A percentile compares a stretch with the other conserved stretches of the same genome.
Conservation (phyloP, 2,113 vertebrate genomes). For the Camelus dromedarius region DNA sequence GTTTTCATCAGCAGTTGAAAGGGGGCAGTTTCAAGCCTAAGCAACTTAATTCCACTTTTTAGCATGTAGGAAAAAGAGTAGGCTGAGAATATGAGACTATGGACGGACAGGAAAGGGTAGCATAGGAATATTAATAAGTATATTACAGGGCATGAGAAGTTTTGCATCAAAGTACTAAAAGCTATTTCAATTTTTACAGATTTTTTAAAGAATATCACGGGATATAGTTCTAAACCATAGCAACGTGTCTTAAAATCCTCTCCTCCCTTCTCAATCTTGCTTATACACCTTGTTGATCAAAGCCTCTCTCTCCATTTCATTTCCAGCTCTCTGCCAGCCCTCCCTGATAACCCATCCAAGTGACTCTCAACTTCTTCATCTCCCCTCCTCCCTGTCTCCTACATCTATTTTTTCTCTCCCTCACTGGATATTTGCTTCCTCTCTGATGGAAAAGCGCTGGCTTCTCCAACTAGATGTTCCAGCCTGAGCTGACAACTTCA, state of each 20-base stretch:
- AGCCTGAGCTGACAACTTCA: background rate
- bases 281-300: background rate
- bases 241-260: background rate
- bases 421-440: background rate
- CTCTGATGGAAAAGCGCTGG: background rate
- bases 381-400: background rate
- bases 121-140: background rate
- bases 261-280: background rate
- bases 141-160: background rate
- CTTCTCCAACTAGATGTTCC: background rate
- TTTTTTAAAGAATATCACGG: background rate
- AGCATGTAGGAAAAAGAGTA: background rate
- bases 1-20: background rate
- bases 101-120: background rate
- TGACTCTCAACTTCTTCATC: background rate
- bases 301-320: background rate
- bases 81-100: background rate
- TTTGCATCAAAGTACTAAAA: background rate
- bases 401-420: background rate
- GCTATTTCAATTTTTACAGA: background rate
- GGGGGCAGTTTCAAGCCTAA: background rate
- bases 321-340: background rate
- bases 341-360: background rate
- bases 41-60: background rate
- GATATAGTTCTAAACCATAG: background rate